A percentile compares a stretch with the other conserved stretches of the same genome.
Conservation (phyloP, 2,888 invertebrate species). For the Euproctis similis region DNA sequence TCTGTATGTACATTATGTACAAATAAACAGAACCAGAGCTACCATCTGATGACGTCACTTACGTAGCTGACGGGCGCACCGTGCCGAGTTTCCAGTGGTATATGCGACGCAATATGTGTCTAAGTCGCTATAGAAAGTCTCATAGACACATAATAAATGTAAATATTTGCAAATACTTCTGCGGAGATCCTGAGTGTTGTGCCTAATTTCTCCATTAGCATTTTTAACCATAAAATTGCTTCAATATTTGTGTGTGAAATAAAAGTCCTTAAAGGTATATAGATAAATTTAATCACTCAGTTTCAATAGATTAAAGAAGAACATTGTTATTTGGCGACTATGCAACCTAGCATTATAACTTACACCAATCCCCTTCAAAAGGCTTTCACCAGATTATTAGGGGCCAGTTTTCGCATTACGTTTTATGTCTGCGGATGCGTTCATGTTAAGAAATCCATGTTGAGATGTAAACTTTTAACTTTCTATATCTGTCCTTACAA, state of each 20-base stretch:
- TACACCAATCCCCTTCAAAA: slow-evolving; percentile 59
- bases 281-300: too few relatives aligned
- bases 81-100: too few relatives aligned
- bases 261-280: too few relatives aligned
- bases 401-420: slow-evolving; percentile 68
- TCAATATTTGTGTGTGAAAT: too few relatives aligned
- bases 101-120: too few relatives aligned
- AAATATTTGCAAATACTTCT: too few relatives aligned
- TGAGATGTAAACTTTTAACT: slow-evolving; percentile 67
- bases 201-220: too few relatives aligned
- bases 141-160: too few relatives aligned
- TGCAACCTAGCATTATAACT: slow-evolving; percentile 43
- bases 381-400: slow-evolving; percentile 67
- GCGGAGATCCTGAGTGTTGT: too few relatives aligned
- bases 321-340: slow-evolving; percentile 44
- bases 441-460: slow-evolving; percentile 63
- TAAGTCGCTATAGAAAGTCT: too few relatives aligned
- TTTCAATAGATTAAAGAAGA: too few relatives aligned
- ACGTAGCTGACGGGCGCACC: slow-evolving; percentile 20
- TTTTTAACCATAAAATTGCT: too few relatives aligned
- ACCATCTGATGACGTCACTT: slow-evolving; percentile 23
- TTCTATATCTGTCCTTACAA: slow-evolving; percentile 50
- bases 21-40: slow-evolving; percentile 23
- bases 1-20: slow-evolving; percentile 24
- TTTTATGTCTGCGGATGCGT: slow-evolving; percentile 65